phyloP scores from a whole-genome alignment of 1,140 invertebrate genomes.

The Sogatella furcifera region DNA sequence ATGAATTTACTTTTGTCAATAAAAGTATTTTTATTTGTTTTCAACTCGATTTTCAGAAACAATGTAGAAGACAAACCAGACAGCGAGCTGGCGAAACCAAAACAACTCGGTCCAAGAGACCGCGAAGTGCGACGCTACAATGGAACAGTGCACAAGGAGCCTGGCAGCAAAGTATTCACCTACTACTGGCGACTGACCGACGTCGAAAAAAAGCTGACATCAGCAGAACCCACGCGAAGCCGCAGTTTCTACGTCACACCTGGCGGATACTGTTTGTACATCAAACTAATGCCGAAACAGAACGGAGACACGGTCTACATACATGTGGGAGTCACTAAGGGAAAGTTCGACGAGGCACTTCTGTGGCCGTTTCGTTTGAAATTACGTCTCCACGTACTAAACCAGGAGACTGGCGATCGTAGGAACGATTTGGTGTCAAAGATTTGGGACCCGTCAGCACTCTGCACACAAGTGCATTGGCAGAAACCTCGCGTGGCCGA shows the following conservation, averaged over 20 bases:
- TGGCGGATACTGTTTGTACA: slow-evolving; percentile 31
- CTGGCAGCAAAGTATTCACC: slow-evolving; percentile 29
- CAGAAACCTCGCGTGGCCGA: slow-evolving; percentile 27
- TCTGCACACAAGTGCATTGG: slow-evolving; percentile 34
- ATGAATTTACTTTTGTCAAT: too few relatives aligned
- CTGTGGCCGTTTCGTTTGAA: slow-evolving; percentile 32
- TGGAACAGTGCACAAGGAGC: slow-evolving; percentile 30
- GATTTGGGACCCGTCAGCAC: slow-evolving; percentile 31
- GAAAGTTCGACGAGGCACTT: slow-evolving; percentile 25
- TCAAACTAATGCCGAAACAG: slow-evolving; percentile 30
- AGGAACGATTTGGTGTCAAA: slow-evolving; percentile 28
- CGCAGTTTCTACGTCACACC: slow-evolving; percentile 29
- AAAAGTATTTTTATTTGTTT: too few relatives aligned
- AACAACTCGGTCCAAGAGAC: slow-evolving; percentile 2
- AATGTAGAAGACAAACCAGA: too few relatives aligned
- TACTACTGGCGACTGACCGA: slow-evolving; percentile 32
- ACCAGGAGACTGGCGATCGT: slow-evolving; percentile 22
- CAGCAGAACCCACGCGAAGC: slow-evolving; percentile 26
- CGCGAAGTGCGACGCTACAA: slow-evolving; percentile 28
- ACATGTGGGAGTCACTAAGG: slow-evolving; percentile 31
- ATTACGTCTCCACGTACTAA: slow-evolving; percentile 28
- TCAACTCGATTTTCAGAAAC: too few relatives aligned
- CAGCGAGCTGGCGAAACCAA: not conserved
- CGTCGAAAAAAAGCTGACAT: slow-evolving; percentile 26
- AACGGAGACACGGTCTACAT: slow-evolving; percentile 29